Conservation (phyloP, 2,888 invertebrate genomes). For the Caenorhabditis sinica region DNA sequence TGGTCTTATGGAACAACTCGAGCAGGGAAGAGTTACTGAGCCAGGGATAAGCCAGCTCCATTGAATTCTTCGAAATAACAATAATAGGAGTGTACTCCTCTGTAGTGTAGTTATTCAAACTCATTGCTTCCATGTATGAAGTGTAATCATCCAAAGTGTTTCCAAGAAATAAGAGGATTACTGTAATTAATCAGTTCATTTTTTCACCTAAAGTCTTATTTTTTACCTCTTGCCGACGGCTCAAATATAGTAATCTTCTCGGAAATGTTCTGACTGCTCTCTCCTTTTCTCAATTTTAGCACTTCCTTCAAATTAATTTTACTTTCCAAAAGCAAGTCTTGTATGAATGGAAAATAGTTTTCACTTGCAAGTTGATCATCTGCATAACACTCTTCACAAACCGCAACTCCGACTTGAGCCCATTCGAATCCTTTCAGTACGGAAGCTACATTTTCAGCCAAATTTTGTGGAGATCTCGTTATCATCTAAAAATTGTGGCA, state of each 20-base stretch:
- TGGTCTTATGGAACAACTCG: slow-evolving; percentile 50
- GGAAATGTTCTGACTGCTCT: slow-evolving; percentile 31
- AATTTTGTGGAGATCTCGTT: slow-evolving; percentile 62
- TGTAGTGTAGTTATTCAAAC: slow-evolving; percentile 48
- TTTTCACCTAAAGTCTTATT: too few species aligned
- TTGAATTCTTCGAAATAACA: slow-evolving; percentile 62
- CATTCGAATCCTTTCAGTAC: slow-evolving; percentile 65
- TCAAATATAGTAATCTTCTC: slow-evolving; percentile 9
- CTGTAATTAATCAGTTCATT: slow-evolving; percentile 38
- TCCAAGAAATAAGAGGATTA: slow-evolving; percentile 71
- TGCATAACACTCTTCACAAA: slow-evolving; percentile 54
- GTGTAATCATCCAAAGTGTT: slow-evolving; percentile 65
- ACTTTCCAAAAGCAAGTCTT: slow-evolving; percentile 14
- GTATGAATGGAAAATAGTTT: slow-evolving; percentile 19
- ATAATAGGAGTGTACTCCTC: slow-evolving; percentile 70
- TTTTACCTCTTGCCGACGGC: slow-evolving; percentile 45
- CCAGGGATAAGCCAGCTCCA: slow-evolving; percentile 46
- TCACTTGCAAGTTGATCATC: slow-evolving; percentile 50
- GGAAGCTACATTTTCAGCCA: slow-evolving; percentile 65
- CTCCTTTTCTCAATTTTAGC: slow-evolving; percentile 35
- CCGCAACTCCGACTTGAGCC: slow-evolving; percentile 50
- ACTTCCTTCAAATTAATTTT: slow-evolving; percentile 32
- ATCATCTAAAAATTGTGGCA: slow-evolving; percentile 53
- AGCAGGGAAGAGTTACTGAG: slow-evolving; percentile 11
- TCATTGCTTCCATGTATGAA: slow-evolving; percentile 65